A percentile compares a stretch with the other conserved stretches of the same genome.
phyloP scores from a whole-genome alignment of 1,140 invertebrate species.

The Ectropis grisescens region DNA sequence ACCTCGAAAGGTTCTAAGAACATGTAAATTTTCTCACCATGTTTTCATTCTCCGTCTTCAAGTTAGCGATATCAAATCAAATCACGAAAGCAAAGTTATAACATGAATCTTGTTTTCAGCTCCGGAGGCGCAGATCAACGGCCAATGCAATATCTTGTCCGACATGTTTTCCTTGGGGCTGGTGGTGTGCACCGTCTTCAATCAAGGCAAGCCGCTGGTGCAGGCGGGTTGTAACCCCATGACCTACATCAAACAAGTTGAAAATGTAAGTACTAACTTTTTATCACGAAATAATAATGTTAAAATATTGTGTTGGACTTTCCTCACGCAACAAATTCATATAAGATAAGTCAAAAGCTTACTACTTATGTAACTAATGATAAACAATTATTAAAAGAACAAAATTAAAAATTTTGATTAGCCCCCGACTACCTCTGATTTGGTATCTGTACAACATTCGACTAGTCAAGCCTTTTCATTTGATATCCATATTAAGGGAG shows the following conservation, averaged over 20 bases:
- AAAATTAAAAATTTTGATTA: no score
- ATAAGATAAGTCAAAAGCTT: neutral
- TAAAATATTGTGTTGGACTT: no score
- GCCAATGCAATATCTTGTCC: slow-evolving; percentile 85
- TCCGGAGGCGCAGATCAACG: slow-evolving; percentile 89
- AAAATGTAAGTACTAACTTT: slow-evolving; percentile 80
- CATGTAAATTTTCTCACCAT: no score
- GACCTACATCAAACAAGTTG: slow-evolving; percentile 90
- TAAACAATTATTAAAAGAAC: no score
- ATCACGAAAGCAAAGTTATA: neutral
- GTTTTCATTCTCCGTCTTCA: no score
- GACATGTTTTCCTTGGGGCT: slow-evolving; percentile 97
- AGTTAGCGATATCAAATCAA: no score
- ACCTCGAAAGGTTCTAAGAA: no score
- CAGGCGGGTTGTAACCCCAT: slow-evolving; percentile 90
- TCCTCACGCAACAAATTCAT: neutral
- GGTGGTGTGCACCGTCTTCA: slow-evolving; percentile 93
- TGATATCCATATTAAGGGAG: no score
- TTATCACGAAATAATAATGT: neutral
- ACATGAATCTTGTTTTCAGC: slow-evolving; percentile 66
- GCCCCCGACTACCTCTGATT: no score
- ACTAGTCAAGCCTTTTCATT: no score
- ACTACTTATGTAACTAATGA: no score
- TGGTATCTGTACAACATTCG: no score
- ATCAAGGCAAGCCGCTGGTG: slow-evolving; percentile 87